Evolutionary conservation across 1,140 invertebrate genomes (phyloP).

Genomic region (Papilio polytes): DNA sequence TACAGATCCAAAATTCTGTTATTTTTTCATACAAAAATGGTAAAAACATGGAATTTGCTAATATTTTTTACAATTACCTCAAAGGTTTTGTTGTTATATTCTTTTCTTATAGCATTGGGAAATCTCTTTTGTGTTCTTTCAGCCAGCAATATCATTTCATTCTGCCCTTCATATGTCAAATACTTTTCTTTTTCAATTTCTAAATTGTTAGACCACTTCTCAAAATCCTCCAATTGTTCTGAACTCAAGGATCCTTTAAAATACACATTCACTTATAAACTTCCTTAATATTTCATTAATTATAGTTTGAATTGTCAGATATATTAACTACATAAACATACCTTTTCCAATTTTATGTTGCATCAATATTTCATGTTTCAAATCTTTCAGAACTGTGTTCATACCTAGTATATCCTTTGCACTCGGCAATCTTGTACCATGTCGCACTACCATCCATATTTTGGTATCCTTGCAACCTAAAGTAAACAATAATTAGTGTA

Average conservation of each 20-base stretch:
- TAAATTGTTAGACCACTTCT: constrained; percentile 62
- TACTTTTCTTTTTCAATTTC: constrained; percentile 61
- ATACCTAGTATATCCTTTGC: constrained; percentile 65
- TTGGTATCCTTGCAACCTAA: constrained; percentile 69
- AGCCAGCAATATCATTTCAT: constrained; percentile 74
- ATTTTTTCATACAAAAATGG: neutral
- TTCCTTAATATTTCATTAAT: neutral
- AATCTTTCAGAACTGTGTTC: constrained; percentile 58
- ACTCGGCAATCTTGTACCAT: constrained; percentile 72
- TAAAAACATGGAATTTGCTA: neutral
- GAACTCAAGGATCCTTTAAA: constrained; percentile 62
- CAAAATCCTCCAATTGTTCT: constrained; percentile 59
- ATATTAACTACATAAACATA: constrained; percentile 40
- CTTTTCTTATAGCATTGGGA: constrained; percentile 67
- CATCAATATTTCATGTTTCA: constrained; percentile 65
- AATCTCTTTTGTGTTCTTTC: constrained; percentile 75
- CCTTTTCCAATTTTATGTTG: constrained; percentile 62
- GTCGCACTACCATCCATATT: constrained; percentile 75
- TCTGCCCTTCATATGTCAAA: constrained; percentile 70
- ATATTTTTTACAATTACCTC: constrained; percentile 48
- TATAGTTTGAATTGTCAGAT: neutral
- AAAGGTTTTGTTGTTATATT: constrained; percentile 68
- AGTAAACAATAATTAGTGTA: constrained; percentile 42
- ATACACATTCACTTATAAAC: neutral
- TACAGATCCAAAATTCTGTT: neutral